phyloP scores from a whole-genome alignment of 2,113 vertebrate species.

The Corapipo altera region DNA sequence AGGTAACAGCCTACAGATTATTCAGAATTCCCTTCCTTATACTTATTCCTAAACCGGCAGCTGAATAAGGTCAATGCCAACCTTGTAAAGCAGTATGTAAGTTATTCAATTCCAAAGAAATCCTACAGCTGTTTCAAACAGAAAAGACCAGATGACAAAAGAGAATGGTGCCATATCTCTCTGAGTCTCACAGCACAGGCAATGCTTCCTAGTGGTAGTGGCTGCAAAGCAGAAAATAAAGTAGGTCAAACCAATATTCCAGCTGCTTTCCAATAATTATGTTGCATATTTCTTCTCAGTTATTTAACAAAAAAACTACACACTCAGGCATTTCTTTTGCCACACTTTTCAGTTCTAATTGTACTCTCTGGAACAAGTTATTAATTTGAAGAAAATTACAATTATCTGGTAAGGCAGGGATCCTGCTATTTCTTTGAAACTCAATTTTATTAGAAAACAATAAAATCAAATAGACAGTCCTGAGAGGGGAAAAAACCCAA shows the following conservation, averaged over 20 bases:
- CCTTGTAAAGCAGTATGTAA: not conserved
- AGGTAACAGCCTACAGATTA: not conserved
- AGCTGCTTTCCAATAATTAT: not conserved
- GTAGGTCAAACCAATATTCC: not conserved
- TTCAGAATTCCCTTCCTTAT: not conserved
- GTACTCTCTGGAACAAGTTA: conserved; percentile 15
- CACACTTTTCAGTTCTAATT: conserved; percentile 20
- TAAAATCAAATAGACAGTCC: not conserved
- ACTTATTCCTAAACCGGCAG: not conserved
- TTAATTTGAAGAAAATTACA: conserved; percentile 34
- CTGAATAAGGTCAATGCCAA: not conserved
- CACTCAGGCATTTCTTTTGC: not conserved
- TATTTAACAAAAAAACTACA: conserved; percentile 37
- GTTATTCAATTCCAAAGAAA: not conserved
- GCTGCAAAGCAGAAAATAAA: not conserved
- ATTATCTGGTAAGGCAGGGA: not conserved
- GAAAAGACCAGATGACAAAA: not conserved
- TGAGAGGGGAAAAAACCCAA: too few species aligned
- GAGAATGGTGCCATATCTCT: not conserved
- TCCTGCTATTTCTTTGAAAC: not conserved
- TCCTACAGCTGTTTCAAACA: not conserved
- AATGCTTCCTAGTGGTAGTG: not conserved
- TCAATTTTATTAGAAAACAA: conserved; percentile 28
- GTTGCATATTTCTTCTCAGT: not conserved
- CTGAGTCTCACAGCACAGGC: not conserved